Conservation (phyloP, 2,113 vertebrate genomes). For the Pollachius pollachius region DNA sequence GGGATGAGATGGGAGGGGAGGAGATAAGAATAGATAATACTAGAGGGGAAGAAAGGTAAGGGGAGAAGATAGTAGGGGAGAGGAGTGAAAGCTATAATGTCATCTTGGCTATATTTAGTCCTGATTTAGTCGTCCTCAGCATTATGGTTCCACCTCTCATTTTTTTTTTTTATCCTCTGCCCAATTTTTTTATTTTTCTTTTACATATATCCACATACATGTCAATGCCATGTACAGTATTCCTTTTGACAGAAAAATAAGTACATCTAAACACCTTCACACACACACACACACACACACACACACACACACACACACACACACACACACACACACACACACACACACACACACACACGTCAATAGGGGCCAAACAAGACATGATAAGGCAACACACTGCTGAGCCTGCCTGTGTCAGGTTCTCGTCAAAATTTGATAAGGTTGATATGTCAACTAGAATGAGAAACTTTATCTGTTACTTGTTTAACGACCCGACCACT, state of each 20-base stretch:
- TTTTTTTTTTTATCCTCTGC: too few species aligned
- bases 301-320: neutral
- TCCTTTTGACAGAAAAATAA: neutral
- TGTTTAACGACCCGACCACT: slow-evolving; percentile 29
- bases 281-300: neutral
- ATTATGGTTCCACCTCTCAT: too few species aligned
- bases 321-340: slow-evolving; percentile 8
- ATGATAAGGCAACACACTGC: slow-evolving; percentile 16
- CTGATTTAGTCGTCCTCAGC: too few species aligned
- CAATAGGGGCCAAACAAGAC: too few species aligned
- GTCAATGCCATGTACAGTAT: neutral
- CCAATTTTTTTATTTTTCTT: too few species aligned
- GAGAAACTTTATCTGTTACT: slow-evolving; percentile 46
- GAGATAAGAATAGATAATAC: too few species aligned
- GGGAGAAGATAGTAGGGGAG: too few species aligned
- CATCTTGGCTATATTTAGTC: too few species aligned
- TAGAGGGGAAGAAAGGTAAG: too few species aligned
- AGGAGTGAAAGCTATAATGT: too few species aligned
- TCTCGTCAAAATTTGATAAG: slow-evolving; percentile 65
- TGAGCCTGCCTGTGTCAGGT: slow-evolving; percentile 48
- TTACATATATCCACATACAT: neutral
- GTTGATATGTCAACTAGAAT: slow-evolving; percentile 33
- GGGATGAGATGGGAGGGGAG: too few species aligned
- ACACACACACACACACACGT: slow-evolving; percentile 28
- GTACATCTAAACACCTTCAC: neutral